Percentiles rank a stretch among this genome's conserved stretches.
phyloP scores from a whole-genome alignment of 2,797 vertebrate species.

The Bothrops alternatus region DNA sequence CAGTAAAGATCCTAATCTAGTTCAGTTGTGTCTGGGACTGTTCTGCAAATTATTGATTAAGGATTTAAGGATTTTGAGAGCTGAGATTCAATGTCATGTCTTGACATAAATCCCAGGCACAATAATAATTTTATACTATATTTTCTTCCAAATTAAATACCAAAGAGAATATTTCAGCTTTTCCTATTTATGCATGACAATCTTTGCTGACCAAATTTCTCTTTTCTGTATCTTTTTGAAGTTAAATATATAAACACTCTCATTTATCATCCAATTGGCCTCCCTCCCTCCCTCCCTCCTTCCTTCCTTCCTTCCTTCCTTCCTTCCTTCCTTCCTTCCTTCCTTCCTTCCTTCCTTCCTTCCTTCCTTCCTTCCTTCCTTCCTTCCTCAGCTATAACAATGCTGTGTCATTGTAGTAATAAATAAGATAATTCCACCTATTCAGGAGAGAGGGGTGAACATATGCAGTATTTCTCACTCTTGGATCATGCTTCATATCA shows the following conservation, averaged over 20 bases:
- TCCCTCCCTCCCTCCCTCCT: no score
- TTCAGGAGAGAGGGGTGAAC: not conserved
- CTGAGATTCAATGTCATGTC: not conserved
- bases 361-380: not conserved
- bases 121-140: not conserved
- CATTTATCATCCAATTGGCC: not conserved
- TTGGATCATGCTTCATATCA: not conserved
- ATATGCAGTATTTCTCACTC: not conserved
- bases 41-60: not conserved
- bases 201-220: not conserved
- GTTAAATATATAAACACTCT: not conserved
- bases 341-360: no score
- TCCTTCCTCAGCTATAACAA: accelerated
- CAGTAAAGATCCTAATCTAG: not conserved
- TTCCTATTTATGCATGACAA: not conserved
- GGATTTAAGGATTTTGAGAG: not conserved
- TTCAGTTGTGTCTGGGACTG: not conserved
- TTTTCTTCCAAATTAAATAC: not conserved
- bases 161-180: not conserved
- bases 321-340: not conserved
- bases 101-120: not conserved
- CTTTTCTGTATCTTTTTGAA: not conserved
- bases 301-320: no score
- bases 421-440: not conserved
- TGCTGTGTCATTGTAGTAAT: not conserved